Evolutionary conservation across 2,888 invertebrate genomes (phyloP), one percentile per base, ranked within the genome.

Genomic region (Xestobium rufovillosum): DNA sequence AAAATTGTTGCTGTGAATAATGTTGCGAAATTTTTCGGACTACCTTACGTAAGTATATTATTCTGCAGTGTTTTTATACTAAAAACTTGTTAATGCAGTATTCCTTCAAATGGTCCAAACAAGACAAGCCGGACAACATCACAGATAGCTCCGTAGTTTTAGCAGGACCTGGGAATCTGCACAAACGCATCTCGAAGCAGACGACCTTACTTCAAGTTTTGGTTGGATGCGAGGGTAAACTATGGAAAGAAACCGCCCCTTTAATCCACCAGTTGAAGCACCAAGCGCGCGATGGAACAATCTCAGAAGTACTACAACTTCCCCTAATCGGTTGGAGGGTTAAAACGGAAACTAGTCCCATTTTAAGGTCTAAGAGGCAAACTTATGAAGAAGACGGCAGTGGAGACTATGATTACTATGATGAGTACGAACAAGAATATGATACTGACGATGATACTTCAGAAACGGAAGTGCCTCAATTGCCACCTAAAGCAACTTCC

Each of bases 141-240:
- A 63, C 67, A 16, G 68, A 68, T 43, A 65, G 67, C 39, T 63
- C 69, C 16, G 65, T 73, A 31, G 56, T 74, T 6, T 56, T 71
- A 44, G 71, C 70, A 23, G 73, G 73, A 14, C 70, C 70, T 31
- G 73, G 73, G 14, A 71, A 72, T 51, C 56, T 67, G 27, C 65
- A 63, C 41, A 59, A 61, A 39, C 65, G 66, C 26, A 58, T 61
- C 36, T 64, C 67, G 34, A 69, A 69, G 53, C 56, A 62, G 37
- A 60, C 66, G 31, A 65, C 71, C 34, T 54, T 65, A 34, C 57
- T 75, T 35, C 65, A 72, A 52, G 70, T 73, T 1, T 67, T 83
- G 71, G 82, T 86, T 38, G 88, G 87, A 2, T 88, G 88, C 61
- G 79, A 79, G 31, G 78, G 78, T 29, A 73, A 73, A 44, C 66